Evolutionary conservation across 2,888 invertebrate genomes (phyloP), one percentile per base, ranked within the genome.

Genomic region (Tenthredo amoena): DNA sequence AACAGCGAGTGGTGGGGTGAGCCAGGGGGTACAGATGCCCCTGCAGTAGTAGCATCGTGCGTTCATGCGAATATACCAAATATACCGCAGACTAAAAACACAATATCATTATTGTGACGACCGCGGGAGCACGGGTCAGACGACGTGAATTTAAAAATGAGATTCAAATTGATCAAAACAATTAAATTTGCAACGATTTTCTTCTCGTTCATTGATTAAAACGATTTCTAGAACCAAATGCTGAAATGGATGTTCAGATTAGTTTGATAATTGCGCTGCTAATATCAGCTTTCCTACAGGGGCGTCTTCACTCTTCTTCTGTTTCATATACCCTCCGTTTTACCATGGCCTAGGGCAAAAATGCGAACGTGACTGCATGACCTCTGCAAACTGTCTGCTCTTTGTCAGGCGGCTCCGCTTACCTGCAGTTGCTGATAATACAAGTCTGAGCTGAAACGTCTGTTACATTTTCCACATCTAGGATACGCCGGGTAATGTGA

Each of bases 51-150:
- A 43, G 72, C 40, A 74, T 74, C 21, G 4, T 74, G 21, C 72
- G 40, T 77, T 50, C 31, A 76, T 76, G 26, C 65, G 76, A 34
- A 76, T 77, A 77, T n/a, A 34, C 50, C 77, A 55, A 55, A 77
- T 77, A 50, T 77, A 77, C 34, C 77, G 55, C 77, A 77, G 77
- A 77, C 77, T 77, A 77, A 77, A 77, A 77, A 77, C 77, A 50
- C 31, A 77, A 50, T 55, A 77, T 77, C 50, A 77, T 77, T 77
- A 40, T 77, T 77, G 18, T 55, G 18, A 50, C 50, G 55, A 34
- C 55, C 15, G n/a, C 37, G 40, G 9, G 37, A n/a, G 40, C 37
- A n/a, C 37, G 40, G 15, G 40, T 74, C 74, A 40, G 50, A 31
- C 15, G 47, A 76, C 15, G 47, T 12, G 37, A 37, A 34, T 47